phyloP scores from a whole-genome alignment of 64 coral and sea anemone species.

The Platygyra sinensis region DNA sequence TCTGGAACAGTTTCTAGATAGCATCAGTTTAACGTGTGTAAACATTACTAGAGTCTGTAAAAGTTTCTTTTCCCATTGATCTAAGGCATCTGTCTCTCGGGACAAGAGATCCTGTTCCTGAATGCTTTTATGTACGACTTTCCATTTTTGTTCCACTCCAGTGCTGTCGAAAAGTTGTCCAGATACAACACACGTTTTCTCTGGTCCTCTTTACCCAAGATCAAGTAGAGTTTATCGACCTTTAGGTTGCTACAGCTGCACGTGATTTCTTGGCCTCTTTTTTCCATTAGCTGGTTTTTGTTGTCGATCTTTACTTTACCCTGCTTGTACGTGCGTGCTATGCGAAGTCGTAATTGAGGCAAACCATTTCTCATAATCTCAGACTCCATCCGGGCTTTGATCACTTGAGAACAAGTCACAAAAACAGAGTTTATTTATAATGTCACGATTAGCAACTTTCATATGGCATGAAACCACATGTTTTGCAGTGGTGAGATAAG shows the following conservation, averaged over 20 bases:
- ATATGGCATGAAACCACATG: too few species aligned
- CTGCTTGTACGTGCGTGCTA: constrained; percentile 78
- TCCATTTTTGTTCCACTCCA: constrained; percentile 80
- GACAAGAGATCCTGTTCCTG: constrained; percentile 71
- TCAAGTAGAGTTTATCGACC: constrained; percentile 65
- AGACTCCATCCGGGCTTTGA: constrained; percentile 84
- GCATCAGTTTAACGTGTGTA: too few species aligned
- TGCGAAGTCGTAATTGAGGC: constrained; percentile 66
- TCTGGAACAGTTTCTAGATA: too few species aligned
- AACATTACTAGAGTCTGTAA: too few species aligned
- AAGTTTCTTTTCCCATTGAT: not conserved
- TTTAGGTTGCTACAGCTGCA: constrained; percentile 75
- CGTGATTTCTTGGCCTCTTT: constrained; percentile 72
- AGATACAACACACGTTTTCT: constrained; percentile 64
- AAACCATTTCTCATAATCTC: constrained; percentile 63
- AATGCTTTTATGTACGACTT: constrained; percentile 72
- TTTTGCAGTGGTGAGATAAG: too few species aligned
- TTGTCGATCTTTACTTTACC: constrained; percentile 58
- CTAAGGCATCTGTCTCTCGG: constrained; percentile 4
- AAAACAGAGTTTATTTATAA: not conserved
- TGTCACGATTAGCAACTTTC: too few species aligned
- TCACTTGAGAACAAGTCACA: constrained; percentile 40
- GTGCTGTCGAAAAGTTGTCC: constrained; percentile 74
- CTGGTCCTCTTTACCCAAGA: constrained; percentile 89
- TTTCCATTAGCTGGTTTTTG: constrained; percentile 67